These are phyloP conservation scores for Sphecodes monilicornis DNA, from an alignment of 2,888 invertebrate species.

Conservation along the genomic window DNA sequence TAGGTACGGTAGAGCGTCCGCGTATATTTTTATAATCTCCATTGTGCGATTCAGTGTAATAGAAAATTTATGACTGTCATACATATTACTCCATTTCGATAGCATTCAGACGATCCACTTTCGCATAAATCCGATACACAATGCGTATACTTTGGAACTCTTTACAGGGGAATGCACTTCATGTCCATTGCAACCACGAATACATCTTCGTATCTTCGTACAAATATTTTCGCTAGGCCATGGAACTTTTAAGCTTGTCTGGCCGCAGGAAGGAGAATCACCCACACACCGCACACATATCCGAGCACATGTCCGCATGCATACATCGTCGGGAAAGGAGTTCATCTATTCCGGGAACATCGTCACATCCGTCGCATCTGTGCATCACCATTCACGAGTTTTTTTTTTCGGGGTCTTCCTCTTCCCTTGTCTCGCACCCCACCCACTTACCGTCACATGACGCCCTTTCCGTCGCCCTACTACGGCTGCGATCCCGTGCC, in stretches of 20 bases:
- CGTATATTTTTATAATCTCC: conserved; percentile 16
- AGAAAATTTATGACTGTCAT: background rate
- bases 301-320: conserved; percentile 4
- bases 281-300: background rate
- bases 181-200: conserved; percentile 14
- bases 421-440: conserved; percentile 52
- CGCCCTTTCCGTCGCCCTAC: conserved; percentile 52
- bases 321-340: conserved; percentile 34
- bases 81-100: conserved; percentile 1
- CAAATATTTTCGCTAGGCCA: conserved; percentile 9
- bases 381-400: conserved; percentile 76
- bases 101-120: conserved; percentile 1
- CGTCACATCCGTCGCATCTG: conserved; percentile 83
- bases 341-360: conserved; percentile 61
- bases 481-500: conserved; percentile 23
- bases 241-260: conserved; percentile 19
- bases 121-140: conserved; percentile 19
- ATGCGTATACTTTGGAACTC: conserved; percentile 5
- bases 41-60: background rate
- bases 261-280: conserved; percentile 9
- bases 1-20: background rate
- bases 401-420: conserved; percentile 43
- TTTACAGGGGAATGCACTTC: conserved; percentile 10
- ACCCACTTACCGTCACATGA: conserved; percentile 63
- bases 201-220: conserved; percentile 17